Conservation (phyloP, 2,113 vertebrate species). For the Bucco capensis region DNA sequence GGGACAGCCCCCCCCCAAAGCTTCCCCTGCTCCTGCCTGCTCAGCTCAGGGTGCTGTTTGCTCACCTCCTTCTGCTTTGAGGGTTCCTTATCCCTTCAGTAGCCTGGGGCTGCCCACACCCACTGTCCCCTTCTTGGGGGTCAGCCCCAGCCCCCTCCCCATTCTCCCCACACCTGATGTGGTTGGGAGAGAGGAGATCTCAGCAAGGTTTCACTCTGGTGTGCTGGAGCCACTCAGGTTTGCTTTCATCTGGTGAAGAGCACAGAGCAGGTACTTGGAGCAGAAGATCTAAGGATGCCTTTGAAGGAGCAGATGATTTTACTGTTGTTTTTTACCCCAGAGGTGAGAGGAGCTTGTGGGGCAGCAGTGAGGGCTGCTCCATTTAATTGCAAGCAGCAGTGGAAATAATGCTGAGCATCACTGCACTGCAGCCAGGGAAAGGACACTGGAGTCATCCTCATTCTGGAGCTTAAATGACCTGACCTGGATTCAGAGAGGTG, state of each 20-base stretch:
- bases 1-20: not conserved
- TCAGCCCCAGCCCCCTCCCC: not conserved
- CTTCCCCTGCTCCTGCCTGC: accelerated
- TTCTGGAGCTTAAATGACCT: not conserved
- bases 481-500: not conserved
- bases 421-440: not conserved
- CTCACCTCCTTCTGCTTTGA: not conserved
- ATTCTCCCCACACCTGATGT: accelerated
- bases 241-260: not conserved
- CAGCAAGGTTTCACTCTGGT: accelerated
- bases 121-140: not conserved
- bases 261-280: not conserved
- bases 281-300: not conserved
- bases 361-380: not conserved
- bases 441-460: not conserved
- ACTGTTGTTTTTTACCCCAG: not conserved
- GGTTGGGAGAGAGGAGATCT: not conserved
- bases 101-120: not conserved
- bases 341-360: not conserved
- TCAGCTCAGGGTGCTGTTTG: not conserved
- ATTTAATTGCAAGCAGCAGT: not conserved
- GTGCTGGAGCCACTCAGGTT: not conserved
- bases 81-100: not conserved
- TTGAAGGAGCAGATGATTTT: not conserved
- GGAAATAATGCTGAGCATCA: accelerated